These are phyloP conservation scores for Neuroterus valhalla DNA, from an alignment of 1,140 invertebrate species.

Conservation along the genomic window DNA sequence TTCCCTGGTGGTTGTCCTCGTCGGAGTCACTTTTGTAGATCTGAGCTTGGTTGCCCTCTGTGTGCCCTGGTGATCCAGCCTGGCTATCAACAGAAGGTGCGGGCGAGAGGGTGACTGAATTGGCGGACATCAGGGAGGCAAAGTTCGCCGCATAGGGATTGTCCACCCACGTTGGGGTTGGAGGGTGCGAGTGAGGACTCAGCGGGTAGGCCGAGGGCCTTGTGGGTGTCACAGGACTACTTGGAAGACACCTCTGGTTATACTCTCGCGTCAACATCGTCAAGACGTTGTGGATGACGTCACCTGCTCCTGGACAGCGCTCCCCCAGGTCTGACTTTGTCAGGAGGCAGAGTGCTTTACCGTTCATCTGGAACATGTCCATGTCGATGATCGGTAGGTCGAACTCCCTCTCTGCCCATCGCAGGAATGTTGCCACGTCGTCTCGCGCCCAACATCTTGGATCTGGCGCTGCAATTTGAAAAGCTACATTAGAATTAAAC, in stretches of 20 bases:
- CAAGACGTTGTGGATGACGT: conserved; percentile 94
- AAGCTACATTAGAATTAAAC: conserved; percentile 5
- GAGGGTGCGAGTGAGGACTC: conserved; percentile 85
- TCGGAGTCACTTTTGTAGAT: conserved; percentile 73
- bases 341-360: conserved; percentile 93
- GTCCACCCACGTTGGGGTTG: conserved; percentile 85
- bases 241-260: conserved; percentile 84
- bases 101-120: conserved; percentile 91
- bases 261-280: conserved; percentile 90
- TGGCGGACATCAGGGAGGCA: conserved; percentile 80
- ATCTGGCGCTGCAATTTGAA: conserved; percentile 82
- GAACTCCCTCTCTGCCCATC: conserved; percentile 95
- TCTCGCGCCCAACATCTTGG: conserved; percentile 93
- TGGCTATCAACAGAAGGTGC: conserved; percentile 92
- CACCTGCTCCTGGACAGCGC: conserved; percentile 92
- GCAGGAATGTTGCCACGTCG: conserved; percentile 90
- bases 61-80: conserved; percentile 87
- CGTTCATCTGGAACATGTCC: conserved; percentile 98
- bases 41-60: conserved; percentile 70
- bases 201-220: conserved; percentile 84
- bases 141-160: conserved; percentile 79
- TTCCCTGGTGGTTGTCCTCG: conserved; percentile 73
- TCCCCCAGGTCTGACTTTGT: conserved; percentile 93
- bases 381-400: conserved; percentile 93
- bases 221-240: conserved; percentile 89